Conservation (phyloP, 2,888 invertebrate genomes). For the Deilephila elpenor region DNA sequence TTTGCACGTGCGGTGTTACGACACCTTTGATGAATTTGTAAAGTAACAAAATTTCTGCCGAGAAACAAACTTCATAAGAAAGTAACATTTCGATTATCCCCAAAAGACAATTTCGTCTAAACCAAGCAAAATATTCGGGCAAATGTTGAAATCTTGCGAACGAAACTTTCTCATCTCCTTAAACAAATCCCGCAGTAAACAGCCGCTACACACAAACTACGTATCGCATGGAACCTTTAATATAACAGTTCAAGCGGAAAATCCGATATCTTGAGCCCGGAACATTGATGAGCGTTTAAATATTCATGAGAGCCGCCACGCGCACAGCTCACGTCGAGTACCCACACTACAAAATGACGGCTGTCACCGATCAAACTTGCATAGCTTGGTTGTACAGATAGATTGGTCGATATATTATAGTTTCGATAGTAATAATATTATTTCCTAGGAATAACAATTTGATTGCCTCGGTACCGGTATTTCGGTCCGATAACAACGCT, state of each 20-base stretch:
- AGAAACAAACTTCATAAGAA: neutral
- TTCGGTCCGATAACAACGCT: too few relatives aligned
- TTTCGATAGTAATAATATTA: neutral
- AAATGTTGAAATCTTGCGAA: slow-evolving; percentile 27
- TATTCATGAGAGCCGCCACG: slow-evolving; percentile 70
- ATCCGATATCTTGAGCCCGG: slow-evolving; percentile 77
- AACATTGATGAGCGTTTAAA: slow-evolving; percentile 77
- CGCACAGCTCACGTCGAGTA: slow-evolving; percentile 48
- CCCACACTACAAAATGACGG: slow-evolving; percentile 65
- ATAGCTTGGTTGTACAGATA: slow-evolving; percentile 32
- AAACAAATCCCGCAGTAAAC: slow-evolving; percentile 31
- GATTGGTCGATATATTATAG: neutral
- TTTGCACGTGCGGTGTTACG: neutral
- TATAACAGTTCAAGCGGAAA: slow-evolving; percentile 72
- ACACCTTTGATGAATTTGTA: too few relatives aligned
- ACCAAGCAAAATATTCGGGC: slow-evolving; percentile 23
- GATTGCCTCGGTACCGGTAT: too few relatives aligned
- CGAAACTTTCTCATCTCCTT: slow-evolving; percentile 20
- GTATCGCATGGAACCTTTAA: slow-evolving; percentile 54
- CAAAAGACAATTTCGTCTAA: neutral
- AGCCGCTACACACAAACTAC: slow-evolving; percentile 45
- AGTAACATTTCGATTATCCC: neutral
- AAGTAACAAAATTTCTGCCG: too few relatives aligned
- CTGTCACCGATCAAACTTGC: slow-evolving; percentile 59
- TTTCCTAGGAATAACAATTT: neutral